Evolutionary conservation across 2,797 vertebrate genomes (phyloP).

Genomic region (Gobio occitaniae): DNA sequence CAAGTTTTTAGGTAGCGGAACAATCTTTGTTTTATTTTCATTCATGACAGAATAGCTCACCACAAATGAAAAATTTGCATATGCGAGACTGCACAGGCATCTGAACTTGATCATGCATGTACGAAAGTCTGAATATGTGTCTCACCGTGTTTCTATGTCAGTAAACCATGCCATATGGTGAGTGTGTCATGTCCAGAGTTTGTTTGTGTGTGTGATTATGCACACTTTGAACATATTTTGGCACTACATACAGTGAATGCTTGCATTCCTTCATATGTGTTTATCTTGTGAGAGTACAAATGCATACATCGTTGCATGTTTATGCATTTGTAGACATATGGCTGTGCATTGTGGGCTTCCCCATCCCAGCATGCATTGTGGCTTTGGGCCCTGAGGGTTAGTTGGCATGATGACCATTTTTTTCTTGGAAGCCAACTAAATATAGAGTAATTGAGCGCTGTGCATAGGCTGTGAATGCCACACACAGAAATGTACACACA

Average conservation of each 20-base stretch:
- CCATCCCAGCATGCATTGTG: slow-evolving; percentile 50
- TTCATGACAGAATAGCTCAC: neutral
- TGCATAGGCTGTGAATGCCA: slow-evolving; percentile 16
- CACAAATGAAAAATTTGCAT: neutral
- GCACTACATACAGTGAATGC: neutral
- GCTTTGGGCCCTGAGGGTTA: slow-evolving; percentile 42
- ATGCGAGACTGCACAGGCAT: slow-evolving; percentile 8
- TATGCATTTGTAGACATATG: slow-evolving; percentile 41
- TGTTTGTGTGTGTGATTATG: neutral
- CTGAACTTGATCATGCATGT: slow-evolving; percentile 27
- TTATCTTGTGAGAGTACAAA: neutral
- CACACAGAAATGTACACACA: neutral
- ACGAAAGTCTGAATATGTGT: slow-evolving; percentile 36
- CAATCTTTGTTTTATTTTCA: neutral
- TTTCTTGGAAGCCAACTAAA: slow-evolving; percentile 45
- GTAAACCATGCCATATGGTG: slow-evolving; percentile 39
- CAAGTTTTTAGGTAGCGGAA: neutral
- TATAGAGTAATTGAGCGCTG: slow-evolving; percentile 42
- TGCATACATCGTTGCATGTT: neutral
- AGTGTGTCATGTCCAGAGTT: neutral
- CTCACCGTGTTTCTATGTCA: slow-evolving; percentile 16
- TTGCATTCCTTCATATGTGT: neutral
- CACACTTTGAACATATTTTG: neutral
- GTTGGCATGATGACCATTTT: slow-evolving; percentile 33
- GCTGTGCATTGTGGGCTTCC: slow-evolving; percentile 43